phyloP scores from a whole-genome alignment of 2,888 invertebrate genomes.

The Scaptomyza cyrtandrae region DNA sequence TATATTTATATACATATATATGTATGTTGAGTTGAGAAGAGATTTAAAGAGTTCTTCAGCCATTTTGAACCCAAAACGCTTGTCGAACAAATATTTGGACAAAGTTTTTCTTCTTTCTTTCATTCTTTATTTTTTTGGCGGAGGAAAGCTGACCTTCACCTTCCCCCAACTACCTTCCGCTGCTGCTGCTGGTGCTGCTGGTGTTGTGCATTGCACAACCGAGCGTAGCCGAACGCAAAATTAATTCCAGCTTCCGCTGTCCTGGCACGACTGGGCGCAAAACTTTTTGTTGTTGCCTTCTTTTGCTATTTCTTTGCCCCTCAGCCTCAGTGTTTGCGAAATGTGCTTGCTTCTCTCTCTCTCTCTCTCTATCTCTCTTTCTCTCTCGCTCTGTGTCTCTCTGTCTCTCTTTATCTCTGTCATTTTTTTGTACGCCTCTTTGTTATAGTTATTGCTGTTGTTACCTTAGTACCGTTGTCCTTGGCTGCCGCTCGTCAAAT shows the following conservation, averaged over 20 bases:
- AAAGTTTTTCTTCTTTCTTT: constrained; percentile 42
- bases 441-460: constrained; percentile 68
- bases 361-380: no score
- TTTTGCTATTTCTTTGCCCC: constrained; percentile 37
- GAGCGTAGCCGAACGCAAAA: constrained; percentile 67
- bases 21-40: constrained; percentile 32
- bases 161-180: background rate
- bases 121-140: constrained; percentile 3
- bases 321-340: constrained; percentile 67
- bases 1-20: background rate
- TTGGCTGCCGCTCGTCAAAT: constrained; percentile 57
- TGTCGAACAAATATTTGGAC: constrained; percentile 65
- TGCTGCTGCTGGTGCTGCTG: background rate
- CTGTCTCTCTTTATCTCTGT: background rate
- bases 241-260: constrained; percentile 72
- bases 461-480: constrained; percentile 67
- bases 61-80: constrained; percentile 46
- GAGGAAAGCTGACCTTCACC: constrained; percentile 17
- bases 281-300: constrained; percentile 51
- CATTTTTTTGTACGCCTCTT: constrained; percentile 45
- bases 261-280: constrained; percentile 42
- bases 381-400: constrained; percentile 1
- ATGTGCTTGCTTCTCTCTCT: constrained; percentile 42
- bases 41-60: constrained; percentile 34
- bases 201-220: constrained; percentile 29